Evolutionary conservation across 2,797 vertebrate genomes (phyloP).

Genomic region (Arremon brunneinucha): DNA sequence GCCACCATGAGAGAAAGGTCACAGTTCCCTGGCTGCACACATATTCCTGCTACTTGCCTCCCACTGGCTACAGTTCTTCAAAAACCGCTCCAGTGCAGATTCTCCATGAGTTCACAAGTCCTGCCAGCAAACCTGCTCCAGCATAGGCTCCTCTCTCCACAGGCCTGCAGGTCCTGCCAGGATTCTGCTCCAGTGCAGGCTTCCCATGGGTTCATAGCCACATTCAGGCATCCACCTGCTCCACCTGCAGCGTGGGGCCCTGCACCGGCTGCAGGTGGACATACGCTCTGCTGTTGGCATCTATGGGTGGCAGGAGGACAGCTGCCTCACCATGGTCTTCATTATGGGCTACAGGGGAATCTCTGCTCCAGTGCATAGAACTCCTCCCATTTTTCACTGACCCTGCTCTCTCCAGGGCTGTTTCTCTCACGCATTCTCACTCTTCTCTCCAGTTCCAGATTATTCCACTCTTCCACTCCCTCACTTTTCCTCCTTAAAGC

Average conservation of each 20-base stretch:
- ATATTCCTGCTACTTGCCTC: background rate
- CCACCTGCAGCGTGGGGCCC: background rate
- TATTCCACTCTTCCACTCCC: background rate
- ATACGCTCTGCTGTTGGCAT: fast-evolving
- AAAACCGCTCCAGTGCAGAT: background rate
- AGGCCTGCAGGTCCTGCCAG: background rate
- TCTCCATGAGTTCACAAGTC: background rate
- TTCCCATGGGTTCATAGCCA: background rate
- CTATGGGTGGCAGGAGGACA: background rate
- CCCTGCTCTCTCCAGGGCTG: background rate
- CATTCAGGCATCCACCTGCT: background rate
- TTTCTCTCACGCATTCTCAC: background rate
- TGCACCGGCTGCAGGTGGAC: background rate
- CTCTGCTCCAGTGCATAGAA: background rate
- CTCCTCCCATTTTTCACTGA: background rate
- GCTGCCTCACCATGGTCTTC: background rate
- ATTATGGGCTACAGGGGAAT: background rate
- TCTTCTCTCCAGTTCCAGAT: background rate
- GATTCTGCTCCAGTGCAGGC: background rate
- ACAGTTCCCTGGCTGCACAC: background rate
- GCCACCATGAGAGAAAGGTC: background rate
- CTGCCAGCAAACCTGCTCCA: background rate
- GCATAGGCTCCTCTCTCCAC: background rate
- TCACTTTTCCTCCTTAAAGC: background rate
- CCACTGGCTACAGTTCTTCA: background rate